Evolutionary conservation across 2,797 vertebrate species (phyloP).

Genomic region (Lithobates pipiens): DNA sequence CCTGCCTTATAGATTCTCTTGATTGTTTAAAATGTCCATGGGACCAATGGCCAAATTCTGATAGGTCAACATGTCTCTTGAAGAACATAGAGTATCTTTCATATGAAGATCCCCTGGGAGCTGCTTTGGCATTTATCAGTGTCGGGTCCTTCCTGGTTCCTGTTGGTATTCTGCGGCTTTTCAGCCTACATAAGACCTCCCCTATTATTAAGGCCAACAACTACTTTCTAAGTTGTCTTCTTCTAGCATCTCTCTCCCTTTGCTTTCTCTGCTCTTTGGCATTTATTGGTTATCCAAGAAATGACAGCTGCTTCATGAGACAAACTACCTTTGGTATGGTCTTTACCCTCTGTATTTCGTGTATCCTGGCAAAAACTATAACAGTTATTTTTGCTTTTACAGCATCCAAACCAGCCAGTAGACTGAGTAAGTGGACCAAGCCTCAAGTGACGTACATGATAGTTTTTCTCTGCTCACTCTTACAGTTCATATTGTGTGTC

Average conservation of each 20-base stretch:
- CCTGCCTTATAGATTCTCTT: neutral
- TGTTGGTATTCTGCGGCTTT: constrained; percentile 8
- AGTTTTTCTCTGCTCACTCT: neutral
- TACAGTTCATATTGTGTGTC: constrained; percentile 33
- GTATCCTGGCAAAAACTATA: constrained; percentile 51
- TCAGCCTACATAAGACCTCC: neutral
- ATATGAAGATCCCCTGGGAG: constrained; percentile 26
- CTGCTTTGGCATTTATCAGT: neutral
- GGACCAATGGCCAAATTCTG: constrained; percentile 12
- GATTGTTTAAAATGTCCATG: constrained; percentile 8
- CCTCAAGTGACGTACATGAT: constrained; percentile 23
- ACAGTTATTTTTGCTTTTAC: constrained; percentile 51
- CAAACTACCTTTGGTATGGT: constrained; percentile 49
- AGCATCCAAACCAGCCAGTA: constrained; percentile 41
- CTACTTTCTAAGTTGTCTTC: constrained; percentile 11
- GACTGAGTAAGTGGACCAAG: constrained; percentile 29
- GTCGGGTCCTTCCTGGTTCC: constrained; percentile 2
- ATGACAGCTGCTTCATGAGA: constrained; percentile 32
- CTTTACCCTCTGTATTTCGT: constrained; percentile 39
- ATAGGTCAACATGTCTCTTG: neutral
- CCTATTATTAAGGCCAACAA: constrained; percentile 24
- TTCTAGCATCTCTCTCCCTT: constrained; percentile 7
- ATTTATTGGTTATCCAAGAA: constrained; percentile 40
- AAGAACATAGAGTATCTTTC: constrained; percentile 14
- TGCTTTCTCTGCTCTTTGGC: constrained; percentile 56